phyloP scores from a whole-genome alignment of 2,797 vertebrate genomes.

The Aeoliscus strigatus region DNA sequence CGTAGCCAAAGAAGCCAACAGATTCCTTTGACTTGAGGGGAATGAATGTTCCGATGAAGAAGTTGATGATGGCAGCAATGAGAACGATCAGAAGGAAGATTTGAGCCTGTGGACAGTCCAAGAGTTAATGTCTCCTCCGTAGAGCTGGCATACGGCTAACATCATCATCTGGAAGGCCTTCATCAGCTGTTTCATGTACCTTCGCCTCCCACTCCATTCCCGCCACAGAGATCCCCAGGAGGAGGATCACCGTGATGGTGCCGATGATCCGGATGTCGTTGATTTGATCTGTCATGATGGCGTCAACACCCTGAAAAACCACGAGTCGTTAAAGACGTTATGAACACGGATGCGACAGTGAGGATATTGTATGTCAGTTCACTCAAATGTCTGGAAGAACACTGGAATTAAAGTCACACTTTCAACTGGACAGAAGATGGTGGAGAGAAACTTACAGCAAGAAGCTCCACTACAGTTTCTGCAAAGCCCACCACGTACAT shows the following conservation, averaged over 20 bases:
- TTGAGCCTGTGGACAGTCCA: conserved; percentile 90
- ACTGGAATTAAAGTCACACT: too few species aligned
- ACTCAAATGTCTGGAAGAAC: too few species aligned
- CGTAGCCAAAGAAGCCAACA: conserved; percentile 87
- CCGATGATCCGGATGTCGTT: conserved; percentile 95
- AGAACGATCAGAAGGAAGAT: conserved; percentile 92
- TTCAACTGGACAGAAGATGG: too few species aligned
- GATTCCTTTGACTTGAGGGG: conserved; percentile 81
- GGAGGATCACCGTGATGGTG: conserved; percentile 87
- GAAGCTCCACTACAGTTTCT: conserved; percentile 90
- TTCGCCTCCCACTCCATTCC: conserved; percentile 99
- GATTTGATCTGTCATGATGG: conserved; percentile 82
- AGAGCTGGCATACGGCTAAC: too few species aligned
- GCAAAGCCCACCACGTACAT: conserved; percentile 99
- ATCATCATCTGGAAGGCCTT: too few species aligned
- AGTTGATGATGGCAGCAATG: conserved; percentile 87
- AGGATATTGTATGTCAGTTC: too few species aligned
- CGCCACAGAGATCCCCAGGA: conserved; percentile 93
- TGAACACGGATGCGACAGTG: too few species aligned
- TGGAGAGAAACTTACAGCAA: conserved; percentile 79
- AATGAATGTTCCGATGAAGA: conserved; percentile 91
- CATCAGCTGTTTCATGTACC: too few species aligned
- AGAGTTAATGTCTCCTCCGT: too few species aligned
- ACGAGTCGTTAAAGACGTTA: neutral
- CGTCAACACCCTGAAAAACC: conserved; percentile 67